Evolutionary conservation across 2,797 vertebrate species (phyloP).

Genomic region (Halcyon leucocephala): DNA sequence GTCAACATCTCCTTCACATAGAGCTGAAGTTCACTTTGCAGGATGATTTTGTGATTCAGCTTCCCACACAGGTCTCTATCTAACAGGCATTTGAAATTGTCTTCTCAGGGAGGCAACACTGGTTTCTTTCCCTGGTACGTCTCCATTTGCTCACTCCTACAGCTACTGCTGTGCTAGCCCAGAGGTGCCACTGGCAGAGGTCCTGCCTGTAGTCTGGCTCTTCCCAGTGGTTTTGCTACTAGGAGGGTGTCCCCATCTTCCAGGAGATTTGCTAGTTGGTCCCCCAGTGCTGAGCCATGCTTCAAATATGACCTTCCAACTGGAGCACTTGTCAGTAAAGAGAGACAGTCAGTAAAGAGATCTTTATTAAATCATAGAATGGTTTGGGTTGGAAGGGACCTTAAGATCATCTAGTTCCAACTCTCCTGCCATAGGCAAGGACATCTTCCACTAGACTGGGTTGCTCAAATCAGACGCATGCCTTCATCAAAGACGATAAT

Average conservation of each 20-base stretch:
- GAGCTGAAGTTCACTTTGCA: neutral
- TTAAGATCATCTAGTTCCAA: neutral
- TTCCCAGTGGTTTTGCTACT: neutral
- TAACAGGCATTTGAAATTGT: neutral
- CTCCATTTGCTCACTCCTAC: neutral
- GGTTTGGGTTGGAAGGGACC: neutral
- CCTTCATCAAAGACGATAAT: neutral
- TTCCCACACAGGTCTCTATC: neutral
- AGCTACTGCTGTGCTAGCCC: neutral
- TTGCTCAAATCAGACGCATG: neutral
- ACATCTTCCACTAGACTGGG: neutral
- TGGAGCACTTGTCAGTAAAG: neutral
- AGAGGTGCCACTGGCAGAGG: neutral
- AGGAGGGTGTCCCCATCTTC: neutral
- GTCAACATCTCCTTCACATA: neutral
- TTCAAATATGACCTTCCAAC: neutral
- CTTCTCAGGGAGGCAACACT: neutral
- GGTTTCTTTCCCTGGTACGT: neutral
- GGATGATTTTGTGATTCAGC: neutral
- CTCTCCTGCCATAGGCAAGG: neutral
- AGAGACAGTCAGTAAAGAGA: neutral
- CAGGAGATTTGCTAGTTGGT: neutral
- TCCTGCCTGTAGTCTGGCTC: neutral
- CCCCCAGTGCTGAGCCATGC: neutral
- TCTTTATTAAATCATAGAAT: neutral